These are phyloP conservation scores for Arrhamphus sclerolepis DNA, from an alignment of 2,797 vertebrate species.

Conservation along the genomic window DNA sequence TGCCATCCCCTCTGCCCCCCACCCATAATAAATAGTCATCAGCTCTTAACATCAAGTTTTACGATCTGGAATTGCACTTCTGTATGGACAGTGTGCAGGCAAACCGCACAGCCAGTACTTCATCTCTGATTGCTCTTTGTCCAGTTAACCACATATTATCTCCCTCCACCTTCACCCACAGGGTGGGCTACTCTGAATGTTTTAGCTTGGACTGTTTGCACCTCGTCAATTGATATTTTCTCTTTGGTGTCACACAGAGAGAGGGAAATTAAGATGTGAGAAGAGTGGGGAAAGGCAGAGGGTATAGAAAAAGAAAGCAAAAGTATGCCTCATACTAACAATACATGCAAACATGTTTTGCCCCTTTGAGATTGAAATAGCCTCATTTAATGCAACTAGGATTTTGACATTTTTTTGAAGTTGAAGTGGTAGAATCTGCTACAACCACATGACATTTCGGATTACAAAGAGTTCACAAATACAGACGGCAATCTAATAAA, in stretches of 20 bases:
- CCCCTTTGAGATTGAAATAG: slow-evolving; percentile 40
- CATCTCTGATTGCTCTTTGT: slow-evolving; percentile 61
- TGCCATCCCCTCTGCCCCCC: neutral
- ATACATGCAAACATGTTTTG: slow-evolving; percentile 36
- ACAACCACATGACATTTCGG: slow-evolving; percentile 63
- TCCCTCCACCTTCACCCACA: slow-evolving; percentile 51
- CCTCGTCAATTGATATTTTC: slow-evolving; percentile 40
- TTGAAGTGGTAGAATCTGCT: slow-evolving; percentile 62
- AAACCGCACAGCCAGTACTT: slow-evolving; percentile 5
- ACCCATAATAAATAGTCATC: slow-evolving; percentile 13
- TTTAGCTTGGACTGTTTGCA: slow-evolving; percentile 22
- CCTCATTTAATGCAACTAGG: slow-evolving; percentile 40
- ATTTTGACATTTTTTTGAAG: slow-evolving; percentile 15
- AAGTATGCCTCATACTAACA: slow-evolving; percentile 38
- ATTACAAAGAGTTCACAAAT: slow-evolving; percentile 68
- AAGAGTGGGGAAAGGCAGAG: neutral
- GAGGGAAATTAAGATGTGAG: slow-evolving; percentile 33
- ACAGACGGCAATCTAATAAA: slow-evolving; percentile 60
- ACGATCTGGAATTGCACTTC: slow-evolving; percentile 13
- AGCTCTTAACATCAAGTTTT: slow-evolving; percentile 8
- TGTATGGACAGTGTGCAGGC: slow-evolving; percentile 15
- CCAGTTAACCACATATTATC: slow-evolving; percentile 24
- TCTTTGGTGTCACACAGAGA: slow-evolving; percentile 77
- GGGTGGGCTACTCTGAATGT: slow-evolving; percentile 29
- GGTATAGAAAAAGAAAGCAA: slow-evolving; percentile 7